phyloP scores from a whole-genome alignment of 2,113 vertebrate species.

The Henicopernis longicauda region DNA sequence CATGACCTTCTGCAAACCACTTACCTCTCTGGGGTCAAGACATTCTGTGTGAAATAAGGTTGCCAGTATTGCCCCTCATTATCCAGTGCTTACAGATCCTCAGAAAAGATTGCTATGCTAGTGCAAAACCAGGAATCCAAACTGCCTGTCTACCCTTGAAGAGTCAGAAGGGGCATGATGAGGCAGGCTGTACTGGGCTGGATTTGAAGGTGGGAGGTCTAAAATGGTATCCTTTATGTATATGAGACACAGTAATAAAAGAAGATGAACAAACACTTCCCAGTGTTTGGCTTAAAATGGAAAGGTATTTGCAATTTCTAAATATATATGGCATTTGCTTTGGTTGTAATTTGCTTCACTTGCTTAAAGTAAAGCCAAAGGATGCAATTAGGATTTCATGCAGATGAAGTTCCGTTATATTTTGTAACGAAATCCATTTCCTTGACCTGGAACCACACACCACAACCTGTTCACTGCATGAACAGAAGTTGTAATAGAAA shows the following conservation, averaged over 20 bases:
- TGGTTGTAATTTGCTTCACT: background rate
- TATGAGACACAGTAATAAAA: background rate
- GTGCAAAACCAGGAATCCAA: background rate
- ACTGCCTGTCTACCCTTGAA: background rate
- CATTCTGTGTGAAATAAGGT: background rate
- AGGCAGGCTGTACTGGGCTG: background rate
- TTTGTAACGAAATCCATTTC: background rate
- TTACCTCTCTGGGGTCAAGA: background rate
- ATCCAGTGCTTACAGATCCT: background rate
- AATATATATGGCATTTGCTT: background rate
- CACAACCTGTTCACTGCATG: background rate
- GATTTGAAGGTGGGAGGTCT: background rate
- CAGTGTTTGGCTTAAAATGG: background rate
- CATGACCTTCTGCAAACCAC: background rate
- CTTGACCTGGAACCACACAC: background rate
- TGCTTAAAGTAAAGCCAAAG: conserved; percentile 22
- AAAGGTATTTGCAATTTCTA: background rate
- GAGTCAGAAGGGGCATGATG: background rate
- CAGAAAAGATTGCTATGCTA: background rate
- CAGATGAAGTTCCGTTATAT: background rate
- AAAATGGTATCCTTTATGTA: background rate
- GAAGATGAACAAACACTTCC: background rate
- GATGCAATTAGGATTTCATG: conserved; percentile 4
- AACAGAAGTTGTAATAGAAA: background rate
- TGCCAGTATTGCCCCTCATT: background rate